phyloP scores from a whole-genome alignment of 2,888 invertebrate species.

The Miltochrista miniata region DNA sequence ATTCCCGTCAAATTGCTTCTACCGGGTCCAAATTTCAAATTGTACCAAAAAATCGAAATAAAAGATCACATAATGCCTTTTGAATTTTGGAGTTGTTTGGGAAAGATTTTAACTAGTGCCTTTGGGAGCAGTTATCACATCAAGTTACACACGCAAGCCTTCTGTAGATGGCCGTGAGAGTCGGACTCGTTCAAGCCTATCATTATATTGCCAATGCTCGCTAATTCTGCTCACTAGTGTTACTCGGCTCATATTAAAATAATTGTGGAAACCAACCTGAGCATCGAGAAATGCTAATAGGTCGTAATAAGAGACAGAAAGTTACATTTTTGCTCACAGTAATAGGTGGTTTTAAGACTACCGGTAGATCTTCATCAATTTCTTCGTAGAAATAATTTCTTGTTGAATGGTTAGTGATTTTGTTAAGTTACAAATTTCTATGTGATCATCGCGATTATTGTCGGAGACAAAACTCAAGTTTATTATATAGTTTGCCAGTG shows the following conservation, averaged over 20 bases:
- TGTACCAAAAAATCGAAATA: conserved; percentile 5
- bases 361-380: conserved; percentile 11
- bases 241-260: conserved; percentile 66
- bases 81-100: conserved; percentile 24
- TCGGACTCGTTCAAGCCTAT: conserved; percentile 45
- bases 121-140: conserved; percentile 38
- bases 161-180: conserved; percentile 57
- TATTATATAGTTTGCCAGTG: too few relatives aligned
- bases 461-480: too few relatives aligned
- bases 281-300: conserved; percentile 73
- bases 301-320: conserved; percentile 66
- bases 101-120: conserved; percentile 26
- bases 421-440: conserved; percentile 7
- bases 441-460: conserved; percentile 10
- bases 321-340: conserved; percentile 32
- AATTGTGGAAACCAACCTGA: conserved; percentile 73
- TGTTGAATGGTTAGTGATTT: conserved; percentile 5
- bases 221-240: conserved; percentile 68
- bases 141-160: conserved; percentile 50
- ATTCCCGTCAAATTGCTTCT: conserved; percentile 1
- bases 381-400: conserved; percentile 7
- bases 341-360: conserved; percentile 29
- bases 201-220: conserved; percentile 67
- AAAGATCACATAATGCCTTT: conserved; percentile 8
- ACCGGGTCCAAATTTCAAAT: conserved; percentile 7